Conservation (phyloP, 2,888 invertebrate genomes). For the Gari tellinella region DNA sequence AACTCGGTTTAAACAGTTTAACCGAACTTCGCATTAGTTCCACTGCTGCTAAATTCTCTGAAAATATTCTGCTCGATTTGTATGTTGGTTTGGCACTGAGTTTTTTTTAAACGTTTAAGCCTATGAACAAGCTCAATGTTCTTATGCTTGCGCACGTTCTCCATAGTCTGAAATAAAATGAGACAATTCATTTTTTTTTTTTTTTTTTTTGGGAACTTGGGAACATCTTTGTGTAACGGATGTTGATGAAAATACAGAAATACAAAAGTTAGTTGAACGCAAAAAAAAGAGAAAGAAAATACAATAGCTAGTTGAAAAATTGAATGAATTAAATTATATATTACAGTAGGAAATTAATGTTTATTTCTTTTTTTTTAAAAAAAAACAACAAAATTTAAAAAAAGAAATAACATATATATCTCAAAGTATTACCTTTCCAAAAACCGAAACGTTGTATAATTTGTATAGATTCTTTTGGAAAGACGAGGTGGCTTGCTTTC, state of each 20-base stretch:
- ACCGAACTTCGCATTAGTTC: slow-evolving; percentile 29
- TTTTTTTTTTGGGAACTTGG: too few relatives aligned
- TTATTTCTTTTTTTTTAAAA: too few relatives aligned
- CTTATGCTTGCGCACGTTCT: slow-evolving; percentile 43
- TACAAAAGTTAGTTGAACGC: too few relatives aligned
- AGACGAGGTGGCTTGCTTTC: slow-evolving; percentile 70
- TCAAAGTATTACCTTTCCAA: slow-evolving; percentile 57
- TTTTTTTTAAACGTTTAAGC: slow-evolving; percentile 21
- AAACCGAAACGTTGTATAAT: slow-evolving; percentile 40
- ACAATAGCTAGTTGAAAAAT: too few relatives aligned
- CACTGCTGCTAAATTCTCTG: slow-evolving; percentile 41
- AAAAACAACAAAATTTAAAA: too few relatives aligned
- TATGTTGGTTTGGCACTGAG: slow-evolving; percentile 34
- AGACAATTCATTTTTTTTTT: too few relatives aligned
- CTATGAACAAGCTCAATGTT: slow-evolving; percentile 40
- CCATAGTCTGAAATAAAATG: slow-evolving; percentile 34
- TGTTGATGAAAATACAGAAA: too few relatives aligned
- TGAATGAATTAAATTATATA: too few relatives aligned
- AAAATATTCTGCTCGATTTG: slow-evolving; percentile 30
- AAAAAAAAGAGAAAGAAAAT: too few relatives aligned
- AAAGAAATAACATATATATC: background rate
- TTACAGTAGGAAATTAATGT: too few relatives aligned
- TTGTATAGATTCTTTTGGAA: slow-evolving; percentile 80
- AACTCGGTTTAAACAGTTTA: slow-evolving; percentile 39
- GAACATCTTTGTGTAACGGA: too few relatives aligned